Conservation (phyloP, 2,888 invertebrate genomes). For the Chirona hameri region DNA sequence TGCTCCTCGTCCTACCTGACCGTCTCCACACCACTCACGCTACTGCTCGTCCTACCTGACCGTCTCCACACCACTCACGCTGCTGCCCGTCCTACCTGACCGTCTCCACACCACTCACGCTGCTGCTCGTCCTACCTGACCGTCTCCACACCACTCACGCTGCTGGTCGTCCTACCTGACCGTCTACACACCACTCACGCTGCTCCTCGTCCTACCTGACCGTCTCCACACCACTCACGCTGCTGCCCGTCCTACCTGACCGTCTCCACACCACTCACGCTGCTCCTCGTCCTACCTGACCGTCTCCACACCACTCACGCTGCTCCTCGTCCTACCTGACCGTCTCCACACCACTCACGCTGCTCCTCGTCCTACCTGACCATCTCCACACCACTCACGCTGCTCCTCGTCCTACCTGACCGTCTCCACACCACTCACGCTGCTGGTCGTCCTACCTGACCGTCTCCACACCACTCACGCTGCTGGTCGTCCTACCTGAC, state of each 20-base stretch:
- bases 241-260: slow-evolving; percentile 52
- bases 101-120: slow-evolving; percentile 37
- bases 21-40: slow-evolving; percentile 37
- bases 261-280: slow-evolving; percentile 37
- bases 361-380: slow-evolving; percentile 52
- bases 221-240: slow-evolving; percentile 37
- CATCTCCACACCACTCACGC: slow-evolving; percentile 37
- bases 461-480: slow-evolving; percentile 37
- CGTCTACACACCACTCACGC: slow-evolving; percentile 37
- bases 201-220: slow-evolving; percentile 52
- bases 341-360: slow-evolving; percentile 37
- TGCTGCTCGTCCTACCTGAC: slow-evolving; percentile 52
- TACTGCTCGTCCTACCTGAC: slow-evolving; percentile 52
- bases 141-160: slow-evolving; percentile 37
- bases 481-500: slow-evolving; percentile 34
- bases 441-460: slow-evolving; percentile 34
- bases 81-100: slow-evolving; percentile 52
- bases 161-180: slow-evolving; percentile 34
- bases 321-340: slow-evolving; percentile 52
- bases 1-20: slow-evolving; percentile 52
- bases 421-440: slow-evolving; percentile 37
- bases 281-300: slow-evolving; percentile 52
- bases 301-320: slow-evolving; percentile 37
- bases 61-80: slow-evolving; percentile 37
- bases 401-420: slow-evolving; percentile 52